Percentiles rank a stretch among this genome's conserved stretches.
Conservation (phyloP, 2,888 invertebrate genomes). For the Hipparchia sbordonii region DNA sequence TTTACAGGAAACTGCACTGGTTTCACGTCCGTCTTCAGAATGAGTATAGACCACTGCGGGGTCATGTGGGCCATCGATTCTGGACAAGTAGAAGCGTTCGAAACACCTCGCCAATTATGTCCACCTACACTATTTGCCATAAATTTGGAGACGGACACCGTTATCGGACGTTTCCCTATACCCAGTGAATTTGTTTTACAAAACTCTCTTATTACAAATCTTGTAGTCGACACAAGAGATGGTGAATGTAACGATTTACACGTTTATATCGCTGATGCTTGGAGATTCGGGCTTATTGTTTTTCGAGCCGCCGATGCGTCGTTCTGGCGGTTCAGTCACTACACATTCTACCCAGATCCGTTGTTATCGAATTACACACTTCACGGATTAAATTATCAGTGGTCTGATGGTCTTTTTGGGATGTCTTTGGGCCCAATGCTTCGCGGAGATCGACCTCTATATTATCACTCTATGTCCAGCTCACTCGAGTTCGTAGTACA, state of each 20-base stretch:
- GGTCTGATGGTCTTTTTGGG: conserved; percentile 92
- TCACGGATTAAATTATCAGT: conserved; percentile 89
- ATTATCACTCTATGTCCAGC: conserved; percentile 93
- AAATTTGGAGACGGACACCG: conserved; percentile 85
- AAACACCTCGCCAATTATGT: conserved; percentile 85
- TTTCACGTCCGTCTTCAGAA: conserved; percentile 90
- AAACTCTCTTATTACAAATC: conserved; percentile 87
- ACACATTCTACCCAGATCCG: conserved; percentile 88
- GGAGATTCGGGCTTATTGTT: conserved; percentile 85
- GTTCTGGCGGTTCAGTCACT: conserved; percentile 88
- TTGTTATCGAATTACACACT: conserved; percentile 88
- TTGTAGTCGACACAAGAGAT: conserved; percentile 85
- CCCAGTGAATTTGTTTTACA: conserved; percentile 86
- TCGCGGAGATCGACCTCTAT: conserved; percentile 85
- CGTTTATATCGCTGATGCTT: conserved; percentile 87
- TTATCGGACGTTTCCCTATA: conserved; percentile 85
- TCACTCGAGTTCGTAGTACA: conserved; percentile 89
- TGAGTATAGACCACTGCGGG: conserved; percentile 89
- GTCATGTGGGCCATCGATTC: conserved; percentile 92
- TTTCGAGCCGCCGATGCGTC: conserved; percentile 83
- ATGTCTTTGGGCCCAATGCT: conserved; percentile 85
- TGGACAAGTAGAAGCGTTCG: conserved; percentile 88
- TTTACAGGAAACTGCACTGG: conserved; percentile 79
- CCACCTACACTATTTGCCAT: conserved; percentile 89
- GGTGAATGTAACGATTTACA: conserved; percentile 84